Evolutionary conservation across 2,888 invertebrate genomes (phyloP).

Genomic region (Sipha maydis): DNA sequence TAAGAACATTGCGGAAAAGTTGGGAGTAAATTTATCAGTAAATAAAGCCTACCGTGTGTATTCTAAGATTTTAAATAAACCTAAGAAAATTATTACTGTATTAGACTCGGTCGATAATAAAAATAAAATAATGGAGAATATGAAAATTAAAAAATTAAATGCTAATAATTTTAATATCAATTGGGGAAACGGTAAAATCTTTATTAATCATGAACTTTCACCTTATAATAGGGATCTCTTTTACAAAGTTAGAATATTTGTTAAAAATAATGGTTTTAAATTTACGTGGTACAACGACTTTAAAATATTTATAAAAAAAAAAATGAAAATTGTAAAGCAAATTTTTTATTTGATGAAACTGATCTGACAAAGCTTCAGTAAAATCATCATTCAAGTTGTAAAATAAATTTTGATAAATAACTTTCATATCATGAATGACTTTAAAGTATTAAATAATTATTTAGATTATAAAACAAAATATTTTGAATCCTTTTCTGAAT

Average conservation of each 20-base stretch:
- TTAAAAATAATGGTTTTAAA: not conserved
- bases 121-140: not conserved
- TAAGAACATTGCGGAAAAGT: too few relatives aligned
- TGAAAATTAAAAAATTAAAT: not conserved
- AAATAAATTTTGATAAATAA: too few relatives aligned
- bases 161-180: not conserved
- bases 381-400: not conserved
- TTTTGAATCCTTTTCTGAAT: not conserved
- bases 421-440: not conserved
- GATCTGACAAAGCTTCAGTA: not conserved
- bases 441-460: slow-evolving; percentile 1
- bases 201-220: not conserved
- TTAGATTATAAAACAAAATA: not conserved
- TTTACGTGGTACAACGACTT: not conserved
- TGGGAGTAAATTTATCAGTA: too few relatives aligned
- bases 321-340: not conserved
- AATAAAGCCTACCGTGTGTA: too few relatives aligned
- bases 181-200: not conserved
- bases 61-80: too few relatives aligned
- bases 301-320: slow-evolving; percentile 16
- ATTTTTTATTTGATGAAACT: not conserved
- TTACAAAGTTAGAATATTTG: not conserved
- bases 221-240: not conserved
- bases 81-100: too few relatives aligned
- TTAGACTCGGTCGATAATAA: not conserved